Percentiles rank a stretch among this genome's conserved stretches.
These are phyloP conservation scores for Mizuhopecten yessoensis DNA, from an alignment of 1,140 invertebrate genomes.

Conservation along the genomic window DNA sequence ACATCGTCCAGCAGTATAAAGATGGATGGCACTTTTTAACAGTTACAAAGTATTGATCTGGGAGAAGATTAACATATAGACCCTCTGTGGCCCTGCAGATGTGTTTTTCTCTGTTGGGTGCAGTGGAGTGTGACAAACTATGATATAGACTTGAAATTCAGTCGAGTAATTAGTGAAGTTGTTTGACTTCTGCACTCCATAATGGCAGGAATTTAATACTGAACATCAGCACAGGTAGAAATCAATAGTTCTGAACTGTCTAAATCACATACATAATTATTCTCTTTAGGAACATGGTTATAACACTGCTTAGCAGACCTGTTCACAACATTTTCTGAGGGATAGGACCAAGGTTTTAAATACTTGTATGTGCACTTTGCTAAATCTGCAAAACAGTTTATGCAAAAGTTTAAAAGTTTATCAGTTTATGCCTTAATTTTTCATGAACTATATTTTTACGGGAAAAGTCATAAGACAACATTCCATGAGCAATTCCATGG, in stretches of 20 bases:
- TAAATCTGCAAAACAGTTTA: too few species aligned
- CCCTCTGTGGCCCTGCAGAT: not conserved
- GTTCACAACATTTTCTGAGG: too few species aligned
- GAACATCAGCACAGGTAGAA: not conserved
- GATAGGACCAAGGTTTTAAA: too few species aligned
- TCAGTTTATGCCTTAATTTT: too few species aligned
- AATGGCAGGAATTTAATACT: not conserved
- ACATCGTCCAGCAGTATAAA: not conserved
- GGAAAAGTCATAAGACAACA: too few species aligned
- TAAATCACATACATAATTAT: not conserved
- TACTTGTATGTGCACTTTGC: too few species aligned
- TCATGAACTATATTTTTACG: too few species aligned
- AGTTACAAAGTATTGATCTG: conserved; percentile 9
- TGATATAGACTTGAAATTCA: not conserved
- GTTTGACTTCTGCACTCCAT: not conserved
- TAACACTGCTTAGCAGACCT: too few species aligned
- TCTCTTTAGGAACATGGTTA: not conserved
- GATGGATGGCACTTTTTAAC: not conserved
- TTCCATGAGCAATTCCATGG: too few species aligned
- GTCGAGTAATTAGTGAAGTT: not conserved
- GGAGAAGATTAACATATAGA: not conserved
- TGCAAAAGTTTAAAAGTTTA: too few species aligned
- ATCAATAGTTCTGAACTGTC: not conserved
- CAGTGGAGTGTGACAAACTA: not conserved
- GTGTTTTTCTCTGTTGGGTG: not conserved